Evolutionary conservation across 2,797 vertebrate genomes (phyloP).

Genomic region (Dermochelys coriacea): DNA sequence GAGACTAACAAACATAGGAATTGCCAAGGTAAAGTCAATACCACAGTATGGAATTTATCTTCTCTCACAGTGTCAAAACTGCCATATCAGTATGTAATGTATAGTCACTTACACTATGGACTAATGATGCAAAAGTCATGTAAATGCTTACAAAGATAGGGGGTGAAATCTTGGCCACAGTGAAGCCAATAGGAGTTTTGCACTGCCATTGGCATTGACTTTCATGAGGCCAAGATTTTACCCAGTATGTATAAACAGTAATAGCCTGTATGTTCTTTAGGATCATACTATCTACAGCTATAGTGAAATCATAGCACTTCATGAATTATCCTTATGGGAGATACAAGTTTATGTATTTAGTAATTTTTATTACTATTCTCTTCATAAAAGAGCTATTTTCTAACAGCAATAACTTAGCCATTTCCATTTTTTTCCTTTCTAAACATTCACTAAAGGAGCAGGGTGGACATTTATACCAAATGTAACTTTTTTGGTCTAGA

Average conservation of each 20-base stretch:
- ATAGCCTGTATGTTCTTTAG: neutral
- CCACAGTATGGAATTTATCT: too few relatives aligned
- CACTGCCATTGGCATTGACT: neutral
- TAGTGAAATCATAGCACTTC: neutral
- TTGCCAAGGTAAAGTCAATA: too few relatives aligned
- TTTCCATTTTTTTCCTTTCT: accelerated
- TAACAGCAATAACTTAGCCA: conserved; percentile 8
- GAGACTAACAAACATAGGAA: too few relatives aligned
- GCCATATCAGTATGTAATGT: too few relatives aligned
- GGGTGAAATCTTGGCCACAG: too few relatives aligned
- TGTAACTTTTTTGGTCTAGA: neutral
- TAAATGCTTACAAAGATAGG: too few relatives aligned
- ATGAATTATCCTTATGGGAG: neutral
- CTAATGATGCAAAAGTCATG: too few relatives aligned
- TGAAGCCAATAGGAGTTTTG: neutral
- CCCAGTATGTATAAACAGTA: neutral
- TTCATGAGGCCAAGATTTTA: conserved; percentile 3
- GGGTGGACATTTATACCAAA: neutral
- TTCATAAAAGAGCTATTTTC: conserved; percentile 17
- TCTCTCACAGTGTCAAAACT: too few relatives aligned
- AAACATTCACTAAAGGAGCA: conserved; percentile 1
- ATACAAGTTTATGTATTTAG: neutral
- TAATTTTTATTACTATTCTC: conserved; percentile 10
- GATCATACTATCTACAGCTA: neutral
- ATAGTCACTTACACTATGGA: too few relatives aligned